Evolutionary conservation across 2,113 vertebrate species (phyloP).

Genomic region (Electrona antarctica): DNA sequence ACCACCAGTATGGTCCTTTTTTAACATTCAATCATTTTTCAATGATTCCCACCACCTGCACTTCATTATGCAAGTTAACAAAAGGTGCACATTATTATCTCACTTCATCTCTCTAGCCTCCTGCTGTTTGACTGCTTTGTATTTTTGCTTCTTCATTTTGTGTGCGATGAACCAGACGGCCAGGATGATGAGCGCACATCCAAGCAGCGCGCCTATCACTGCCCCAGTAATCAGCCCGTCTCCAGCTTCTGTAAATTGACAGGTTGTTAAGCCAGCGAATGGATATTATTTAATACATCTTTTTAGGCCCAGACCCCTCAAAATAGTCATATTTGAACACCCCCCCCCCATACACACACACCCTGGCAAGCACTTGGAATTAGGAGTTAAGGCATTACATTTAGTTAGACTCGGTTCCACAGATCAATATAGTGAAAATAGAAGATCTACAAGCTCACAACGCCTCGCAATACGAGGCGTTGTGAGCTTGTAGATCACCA

Average conservation of each 20-base stretch:
- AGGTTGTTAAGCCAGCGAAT: background rate
- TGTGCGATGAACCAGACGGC: slow-evolving; percentile 67
- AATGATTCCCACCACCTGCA: background rate
- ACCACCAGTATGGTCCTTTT: background rate
- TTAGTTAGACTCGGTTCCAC: too few species aligned
- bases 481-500: too few species aligned
- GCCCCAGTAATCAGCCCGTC: slow-evolving; percentile 61
- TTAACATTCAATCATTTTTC: background rate
- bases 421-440: too few species aligned
- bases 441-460: too few species aligned
- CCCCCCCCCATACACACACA: too few species aligned
- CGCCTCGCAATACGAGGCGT: too few species aligned
- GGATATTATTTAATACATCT: background rate
- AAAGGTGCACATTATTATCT: slow-evolving; percentile 15
- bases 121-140: slow-evolving; percentile 43
- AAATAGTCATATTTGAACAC: too few species aligned
- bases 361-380: too few species aligned
- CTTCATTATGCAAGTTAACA: background rate
- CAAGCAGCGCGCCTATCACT: slow-evolving; percentile 64
- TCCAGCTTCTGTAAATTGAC: slow-evolving; percentile 33
- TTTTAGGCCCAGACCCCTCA: background rate
- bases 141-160: slow-evolving; percentile 57
- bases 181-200: slow-evolving; percentile 51
- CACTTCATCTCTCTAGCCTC: slow-evolving; percentile 59
- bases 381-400: too few species aligned